Evolutionary conservation across 2,113 vertebrate species (phyloP).

Genomic region (Macrotis lagotis): DNA sequence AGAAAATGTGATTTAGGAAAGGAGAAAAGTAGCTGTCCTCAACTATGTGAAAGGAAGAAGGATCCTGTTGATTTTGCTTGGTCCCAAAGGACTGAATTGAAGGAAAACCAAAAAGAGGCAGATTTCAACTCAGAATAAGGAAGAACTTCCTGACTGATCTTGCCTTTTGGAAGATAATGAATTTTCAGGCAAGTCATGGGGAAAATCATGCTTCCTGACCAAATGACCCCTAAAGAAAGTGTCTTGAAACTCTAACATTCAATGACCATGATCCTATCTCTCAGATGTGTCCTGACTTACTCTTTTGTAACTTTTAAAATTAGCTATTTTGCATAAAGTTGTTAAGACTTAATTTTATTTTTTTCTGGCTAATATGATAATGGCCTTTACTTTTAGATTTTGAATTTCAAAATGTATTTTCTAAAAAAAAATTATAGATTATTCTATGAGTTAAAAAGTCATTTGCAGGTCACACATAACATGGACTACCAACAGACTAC

Average conservation of each 20-base stretch:
- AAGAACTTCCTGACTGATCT: not conserved
- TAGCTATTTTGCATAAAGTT: not conserved
- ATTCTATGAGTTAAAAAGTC: not conserved
- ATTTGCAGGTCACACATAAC: not conserved
- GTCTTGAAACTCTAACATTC: no score
- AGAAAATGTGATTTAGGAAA: not conserved
- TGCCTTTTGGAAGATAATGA: not conserved
- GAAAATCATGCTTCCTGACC: no score
- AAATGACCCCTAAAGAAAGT: no score
- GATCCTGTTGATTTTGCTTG: not conserved
- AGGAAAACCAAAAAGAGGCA: not conserved
- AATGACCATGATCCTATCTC: no score
- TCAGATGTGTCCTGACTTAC: no score
- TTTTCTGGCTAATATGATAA: not conserved
- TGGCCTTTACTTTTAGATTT: not conserved
- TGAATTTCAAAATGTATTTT: slow-evolving; percentile 5
- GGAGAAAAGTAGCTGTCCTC: not conserved
- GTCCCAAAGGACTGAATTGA: not conserved
- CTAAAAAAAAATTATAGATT: slow-evolving; percentile 18
- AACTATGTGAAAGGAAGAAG: not conserved
- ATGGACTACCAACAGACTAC: not conserved
- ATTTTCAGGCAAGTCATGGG: no score
- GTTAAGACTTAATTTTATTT: not conserved
- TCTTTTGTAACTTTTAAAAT: no score
- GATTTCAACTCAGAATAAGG: not conserved